These are phyloP conservation scores for Zele albiditarsus DNA, from an alignment of 2,888 invertebrate species.

Conservation along the genomic window DNA sequence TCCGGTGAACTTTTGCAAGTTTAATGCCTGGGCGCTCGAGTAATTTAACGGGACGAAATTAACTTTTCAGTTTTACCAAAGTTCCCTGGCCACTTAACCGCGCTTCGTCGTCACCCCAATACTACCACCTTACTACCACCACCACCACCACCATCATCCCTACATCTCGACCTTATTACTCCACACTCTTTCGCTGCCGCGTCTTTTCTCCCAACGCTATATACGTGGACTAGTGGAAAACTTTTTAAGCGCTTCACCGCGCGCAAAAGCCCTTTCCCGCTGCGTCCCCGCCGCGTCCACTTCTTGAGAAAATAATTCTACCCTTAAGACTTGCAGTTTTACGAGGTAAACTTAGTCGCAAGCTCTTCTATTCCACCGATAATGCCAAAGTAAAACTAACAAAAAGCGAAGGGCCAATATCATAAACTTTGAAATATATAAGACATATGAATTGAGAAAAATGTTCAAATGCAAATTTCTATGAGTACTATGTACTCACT, in stretches of 20 bases:
- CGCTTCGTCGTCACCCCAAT: conserved; percentile 44
- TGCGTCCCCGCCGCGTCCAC: conserved; percentile 37
- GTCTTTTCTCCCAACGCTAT: background rate
- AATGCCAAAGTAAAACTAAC: conserved; percentile 22
- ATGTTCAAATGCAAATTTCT: background rate
- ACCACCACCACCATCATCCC: conserved; percentile 51
- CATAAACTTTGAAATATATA: background rate
- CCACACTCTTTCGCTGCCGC: conserved; percentile 47
- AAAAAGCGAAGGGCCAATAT: background rate
- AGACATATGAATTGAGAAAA: background rate
- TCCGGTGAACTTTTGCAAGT: conserved; percentile 44
- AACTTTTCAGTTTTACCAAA: conserved; percentile 72
- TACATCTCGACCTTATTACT: conserved; percentile 58
- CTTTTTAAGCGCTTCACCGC: conserved; percentile 68
- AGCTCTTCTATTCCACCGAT: conserved; percentile 41
- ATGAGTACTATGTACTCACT: too few relatives aligned
- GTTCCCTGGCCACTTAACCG: conserved; percentile 56
- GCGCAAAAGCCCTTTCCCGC: conserved; percentile 38
- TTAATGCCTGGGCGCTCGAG: conserved; percentile 47
- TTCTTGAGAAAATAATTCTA: conserved; percentile 61
- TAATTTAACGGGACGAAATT: conserved; percentile 64
- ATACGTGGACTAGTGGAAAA: conserved; percentile 48
- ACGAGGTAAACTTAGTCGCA: conserved; percentile 63
- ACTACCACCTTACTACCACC: conserved; percentile 42
- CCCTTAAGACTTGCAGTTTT: conserved; percentile 64